Evolutionary conservation across 2,797 vertebrate species (phyloP).

Genomic region (Acipenser transmontanus): DNA sequence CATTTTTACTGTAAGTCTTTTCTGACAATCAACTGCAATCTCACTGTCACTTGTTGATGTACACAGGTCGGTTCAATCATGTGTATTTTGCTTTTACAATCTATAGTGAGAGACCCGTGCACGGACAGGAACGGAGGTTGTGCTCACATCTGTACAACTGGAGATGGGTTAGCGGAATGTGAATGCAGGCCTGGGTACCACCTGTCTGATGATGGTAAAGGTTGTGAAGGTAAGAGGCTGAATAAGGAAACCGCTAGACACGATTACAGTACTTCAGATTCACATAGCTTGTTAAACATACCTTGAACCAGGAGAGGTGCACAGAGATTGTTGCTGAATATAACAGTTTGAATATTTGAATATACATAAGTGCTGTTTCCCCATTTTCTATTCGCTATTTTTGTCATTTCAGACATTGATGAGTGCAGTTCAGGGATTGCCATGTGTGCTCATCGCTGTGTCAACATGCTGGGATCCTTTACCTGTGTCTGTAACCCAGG

Average conservation of each 20-base stretch:
- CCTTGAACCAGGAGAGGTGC: background rate
- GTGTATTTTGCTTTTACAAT: constrained; percentile 27
- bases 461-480: constrained; percentile 73
- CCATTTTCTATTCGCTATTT: constrained; percentile 1
- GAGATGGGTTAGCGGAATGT: constrained; percentile 57
- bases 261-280: too few relatives aligned
- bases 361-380: background rate
- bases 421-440: constrained; percentile 59
- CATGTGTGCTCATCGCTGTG: constrained; percentile 66
- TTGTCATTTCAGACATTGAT: constrained; percentile 57
- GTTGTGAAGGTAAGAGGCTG: constrained; percentile 60
- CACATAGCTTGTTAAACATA: too few relatives aligned
- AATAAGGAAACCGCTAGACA: background rate
- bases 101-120: constrained; percentile 71
- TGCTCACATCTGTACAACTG: constrained; percentile 66
- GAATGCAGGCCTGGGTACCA: constrained; percentile 65
- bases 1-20: too few relatives aligned
- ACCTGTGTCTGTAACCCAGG: constrained; percentile 68
- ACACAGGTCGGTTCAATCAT: too few relatives aligned
- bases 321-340: too few relatives aligned
- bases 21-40: too few relatives aligned
- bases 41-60: too few relatives aligned
- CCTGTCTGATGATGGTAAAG: constrained; percentile 59
- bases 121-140: constrained; percentile 68
- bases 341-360: too few relatives aligned